Evolutionary conservation across 2,113 vertebrate species (phyloP).

Genomic region (Stomatorhinus ivindoensis): DNA sequence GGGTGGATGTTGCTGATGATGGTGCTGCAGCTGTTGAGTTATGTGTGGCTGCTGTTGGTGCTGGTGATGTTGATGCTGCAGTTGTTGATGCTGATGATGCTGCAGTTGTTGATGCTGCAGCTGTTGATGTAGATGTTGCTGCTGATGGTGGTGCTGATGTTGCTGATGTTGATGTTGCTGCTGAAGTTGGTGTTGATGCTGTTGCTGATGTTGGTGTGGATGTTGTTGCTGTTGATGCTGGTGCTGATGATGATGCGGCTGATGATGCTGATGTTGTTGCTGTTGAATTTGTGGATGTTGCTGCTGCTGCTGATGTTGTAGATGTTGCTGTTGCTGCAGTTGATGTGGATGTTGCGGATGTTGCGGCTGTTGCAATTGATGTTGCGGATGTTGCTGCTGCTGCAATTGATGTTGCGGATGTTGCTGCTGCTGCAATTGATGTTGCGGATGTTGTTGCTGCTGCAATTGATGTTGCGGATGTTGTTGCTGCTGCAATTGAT

Average conservation of each 20-base stretch:
- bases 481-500: constrained; percentile 38
- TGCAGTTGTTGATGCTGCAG: constrained; percentile 18
- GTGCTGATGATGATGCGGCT: constrained; percentile 30
- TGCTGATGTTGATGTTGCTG: constrained; percentile 38
- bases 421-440: constrained; percentile 36
- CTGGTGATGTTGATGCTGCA: constrained; percentile 7
- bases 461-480: constrained; percentile 27
- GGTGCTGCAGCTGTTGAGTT: neutral
- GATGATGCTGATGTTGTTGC: constrained; percentile 47
- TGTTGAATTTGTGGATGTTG: constrained; percentile 38
- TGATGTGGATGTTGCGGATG: constrained; percentile 21
- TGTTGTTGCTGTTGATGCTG: constrained; percentile 48
- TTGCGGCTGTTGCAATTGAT: neutral
- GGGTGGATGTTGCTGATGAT: constrained; percentile 4
- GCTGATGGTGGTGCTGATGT: neutral
- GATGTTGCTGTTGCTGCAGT: constrained; percentile 36
- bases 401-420: constrained; percentile 46
- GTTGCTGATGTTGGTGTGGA: constrained; percentile 43
- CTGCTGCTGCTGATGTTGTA: constrained; percentile 31
- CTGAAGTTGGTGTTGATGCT: constrained; percentile 25
- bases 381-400: constrained; percentile 24
- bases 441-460: constrained; percentile 33
- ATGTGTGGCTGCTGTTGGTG: constrained; percentile 12
- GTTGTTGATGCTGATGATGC: constrained; percentile 30
- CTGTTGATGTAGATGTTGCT: constrained; percentile 42